Evolutionary conservation across 53 echinoderm and acorn worm genomes (phyloP), one percentile per base, ranked within the genome.

Genomic region (Hippasteria phrygiana): DNA sequence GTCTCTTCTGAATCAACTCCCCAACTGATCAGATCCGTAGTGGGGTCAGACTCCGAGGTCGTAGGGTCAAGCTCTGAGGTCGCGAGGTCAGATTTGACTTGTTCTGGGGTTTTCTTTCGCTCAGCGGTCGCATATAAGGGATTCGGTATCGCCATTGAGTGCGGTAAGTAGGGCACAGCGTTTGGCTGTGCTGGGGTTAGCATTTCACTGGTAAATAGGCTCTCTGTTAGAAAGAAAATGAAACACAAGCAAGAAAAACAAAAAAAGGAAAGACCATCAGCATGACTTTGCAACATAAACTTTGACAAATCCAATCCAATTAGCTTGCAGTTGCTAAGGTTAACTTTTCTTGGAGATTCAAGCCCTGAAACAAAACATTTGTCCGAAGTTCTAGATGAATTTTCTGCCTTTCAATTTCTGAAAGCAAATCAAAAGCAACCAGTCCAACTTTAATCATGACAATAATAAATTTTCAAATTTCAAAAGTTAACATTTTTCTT

Each of bases 141-240:
- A 8, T 48, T 43, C 4, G 75, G 47, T 28, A 50, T 13, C 3
- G 75, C 48, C 50, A 50, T 11, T 17, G 75, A 29, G 31, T 48
- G 32, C 29, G 81, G 14, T 64, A 48, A 45, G 37, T 11, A 17
- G 11, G 51, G 85, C 29, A 35, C 47, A 34, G 47, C 37, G 37
- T 85, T 50, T 37, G 71, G 37, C 55, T 53, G 85, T 51, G 85
- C 36, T 35, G 85, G 47, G 69, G 85, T 67, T 71, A 85, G 55
- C 81, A 81, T 81, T 1, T 81, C 64, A 81, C 81, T 81, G 43
- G 43, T 64, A 64, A 81, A 45, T 51, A 35, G 53, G 51, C 69
- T 69, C 38, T 85, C 85, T 85, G 85, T 85, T 85, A 85, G 43
- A 65, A 63, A 64, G 4, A 6, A 82, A 26, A 45, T 27, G 17